Conservation (phyloP, 2,113 vertebrate genomes). For the Otis tarda region DNA sequence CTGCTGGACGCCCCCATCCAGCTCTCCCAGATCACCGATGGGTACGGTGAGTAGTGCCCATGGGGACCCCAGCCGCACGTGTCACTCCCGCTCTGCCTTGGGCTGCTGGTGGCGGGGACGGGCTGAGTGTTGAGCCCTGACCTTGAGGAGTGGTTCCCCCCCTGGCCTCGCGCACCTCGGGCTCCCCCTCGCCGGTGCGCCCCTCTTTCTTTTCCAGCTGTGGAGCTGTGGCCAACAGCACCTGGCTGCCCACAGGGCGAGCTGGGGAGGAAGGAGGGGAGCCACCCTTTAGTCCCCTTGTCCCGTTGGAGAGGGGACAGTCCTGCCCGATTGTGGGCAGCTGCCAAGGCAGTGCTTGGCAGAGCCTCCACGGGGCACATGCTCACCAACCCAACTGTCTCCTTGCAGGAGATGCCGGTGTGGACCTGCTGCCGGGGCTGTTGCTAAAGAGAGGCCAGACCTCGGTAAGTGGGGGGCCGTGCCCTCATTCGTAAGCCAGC, state of each 20-base stretch:
- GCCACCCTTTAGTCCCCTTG: neutral
- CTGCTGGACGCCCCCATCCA: constrained; percentile 92
- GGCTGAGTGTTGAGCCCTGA: accelerated
- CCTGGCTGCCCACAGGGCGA: accelerated
- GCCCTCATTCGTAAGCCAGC: neutral
- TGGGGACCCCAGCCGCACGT: neutral
- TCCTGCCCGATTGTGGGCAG: too few relatives aligned
- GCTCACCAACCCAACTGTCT: constrained; percentile 18
- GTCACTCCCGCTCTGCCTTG: accelerated
- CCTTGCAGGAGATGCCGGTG: constrained; percentile 62
- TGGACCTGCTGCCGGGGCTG: constrained; percentile 70
- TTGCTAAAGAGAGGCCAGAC: constrained; percentile 78
- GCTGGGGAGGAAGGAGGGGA: neutral
- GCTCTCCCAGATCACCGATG: constrained; percentile 89
- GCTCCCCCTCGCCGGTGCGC: neutral
- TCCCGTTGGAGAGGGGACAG: neutral
- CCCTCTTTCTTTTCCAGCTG: neutral
- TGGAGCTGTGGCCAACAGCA: neutral
- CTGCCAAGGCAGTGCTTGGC: neutral
- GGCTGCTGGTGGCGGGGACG: neutral
- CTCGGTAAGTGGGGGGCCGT: constrained; percentile 69
- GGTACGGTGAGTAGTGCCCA: constrained; percentile 78
- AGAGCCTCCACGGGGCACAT: neutral
- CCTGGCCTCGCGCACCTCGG: accelerated
- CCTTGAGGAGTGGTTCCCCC: neutral